phyloP scores from a whole-genome alignment of 35 echinoderm and acorn worm genomes.

The Apostichopus parvimensis region DNA sequence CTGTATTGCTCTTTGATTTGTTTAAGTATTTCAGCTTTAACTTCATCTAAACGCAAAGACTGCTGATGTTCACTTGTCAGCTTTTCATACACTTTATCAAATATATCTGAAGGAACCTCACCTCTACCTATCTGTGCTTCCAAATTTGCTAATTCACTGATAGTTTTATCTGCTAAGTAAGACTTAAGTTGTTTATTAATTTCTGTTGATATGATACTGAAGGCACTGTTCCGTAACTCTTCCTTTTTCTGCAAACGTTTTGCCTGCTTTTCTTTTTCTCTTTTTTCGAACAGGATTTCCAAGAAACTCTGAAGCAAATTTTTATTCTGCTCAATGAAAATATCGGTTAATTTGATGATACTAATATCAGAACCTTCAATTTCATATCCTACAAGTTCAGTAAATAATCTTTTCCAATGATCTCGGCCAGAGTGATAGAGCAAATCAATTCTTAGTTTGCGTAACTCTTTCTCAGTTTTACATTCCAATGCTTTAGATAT shows the following conservation, averaged over 20 bases:
- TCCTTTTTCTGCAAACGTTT: too few relatives aligned
- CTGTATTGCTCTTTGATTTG: neutral
- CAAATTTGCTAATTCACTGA: neutral
- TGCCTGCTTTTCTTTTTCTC: neutral
- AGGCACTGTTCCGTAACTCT: neutral
- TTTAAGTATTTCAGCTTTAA: neutral
- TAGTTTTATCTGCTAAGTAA: neutral
- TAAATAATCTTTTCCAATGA: neutral
- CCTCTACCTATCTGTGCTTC: neutral
- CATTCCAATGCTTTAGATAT: neutral
- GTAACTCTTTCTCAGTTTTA: neutral
- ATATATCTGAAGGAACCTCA: neutral
- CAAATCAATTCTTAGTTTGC: neutral
- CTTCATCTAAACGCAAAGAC: neutral
- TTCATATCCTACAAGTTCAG: neutral
- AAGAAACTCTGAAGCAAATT: neutral
- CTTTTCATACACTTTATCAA: neutral
- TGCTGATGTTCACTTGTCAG: neutral
- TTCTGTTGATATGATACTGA: constrained; percentile 1
- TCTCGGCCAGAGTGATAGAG: neutral
- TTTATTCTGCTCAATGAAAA: neutral
- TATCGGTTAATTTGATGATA: too few relatives aligned
- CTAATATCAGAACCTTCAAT: too few relatives aligned
- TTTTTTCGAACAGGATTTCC: neutral
- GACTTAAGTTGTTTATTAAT: neutral